A percentile compares a stretch with the other conserved stretches of the same genome.
These are phyloP conservation scores for Aselliscus stoliczkanus DNA, from an alignment of 2,797 vertebrate genomes.

Conservation along the genomic window DNA sequence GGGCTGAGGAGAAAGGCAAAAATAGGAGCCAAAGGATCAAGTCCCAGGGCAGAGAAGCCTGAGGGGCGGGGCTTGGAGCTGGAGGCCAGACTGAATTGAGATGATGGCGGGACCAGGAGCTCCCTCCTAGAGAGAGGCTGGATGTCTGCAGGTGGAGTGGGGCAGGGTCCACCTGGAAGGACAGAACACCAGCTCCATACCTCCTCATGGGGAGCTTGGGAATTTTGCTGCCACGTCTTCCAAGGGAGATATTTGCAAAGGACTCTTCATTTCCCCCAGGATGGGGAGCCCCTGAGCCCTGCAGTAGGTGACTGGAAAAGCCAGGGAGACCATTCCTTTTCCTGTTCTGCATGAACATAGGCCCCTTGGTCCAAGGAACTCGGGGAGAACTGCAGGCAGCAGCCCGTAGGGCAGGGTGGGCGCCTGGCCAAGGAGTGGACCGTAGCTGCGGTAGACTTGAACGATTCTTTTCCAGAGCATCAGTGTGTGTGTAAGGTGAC, in stretches of 20 bases:
- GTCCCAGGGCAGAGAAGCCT: neutral
- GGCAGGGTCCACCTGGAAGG: neutral
- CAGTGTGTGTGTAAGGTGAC: neutral
- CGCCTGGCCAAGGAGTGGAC: neutral
- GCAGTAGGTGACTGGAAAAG: neutral
- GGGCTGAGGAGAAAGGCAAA: neutral
- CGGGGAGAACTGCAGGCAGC: neutral
- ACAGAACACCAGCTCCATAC: accelerated
- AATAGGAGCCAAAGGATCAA: neutral
- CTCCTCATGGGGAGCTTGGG: neutral
- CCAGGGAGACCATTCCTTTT: neutral
- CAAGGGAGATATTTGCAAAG: neutral
- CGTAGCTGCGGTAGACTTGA: neutral
- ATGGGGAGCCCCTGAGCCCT: neutral
- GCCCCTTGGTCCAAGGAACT: neutral
- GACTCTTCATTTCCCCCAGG: neutral
- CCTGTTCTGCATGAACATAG: too few species aligned
- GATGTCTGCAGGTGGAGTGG: too few species aligned
- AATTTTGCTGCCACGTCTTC: neutral
- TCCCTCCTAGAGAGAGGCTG: neutral
- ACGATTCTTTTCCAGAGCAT: neutral
- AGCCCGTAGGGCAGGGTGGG: neutral
- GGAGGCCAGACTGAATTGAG: neutral
- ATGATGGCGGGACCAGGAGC: neutral
- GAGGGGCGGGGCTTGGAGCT: neutral